phyloP scores from a whole-genome alignment of 2,797 vertebrate genomes.

The Lateolabrax maculatus region DNA sequence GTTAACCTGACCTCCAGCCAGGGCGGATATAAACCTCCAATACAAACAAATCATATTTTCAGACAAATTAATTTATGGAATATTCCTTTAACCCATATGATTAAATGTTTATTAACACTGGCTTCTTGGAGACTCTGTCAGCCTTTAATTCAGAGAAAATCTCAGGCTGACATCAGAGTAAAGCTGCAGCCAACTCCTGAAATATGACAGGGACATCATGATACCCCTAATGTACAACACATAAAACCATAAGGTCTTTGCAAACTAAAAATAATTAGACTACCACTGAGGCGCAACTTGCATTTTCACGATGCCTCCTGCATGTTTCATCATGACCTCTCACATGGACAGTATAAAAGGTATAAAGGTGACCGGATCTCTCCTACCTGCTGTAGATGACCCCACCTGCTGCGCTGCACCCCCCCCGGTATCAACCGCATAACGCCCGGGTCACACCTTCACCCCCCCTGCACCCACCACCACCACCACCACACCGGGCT shows the following conservation, averaged over 20 bases:
- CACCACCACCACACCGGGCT: constrained; percentile 71
- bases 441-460: neutral
- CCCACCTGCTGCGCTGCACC: constrained; percentile 62
- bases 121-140: neutral
- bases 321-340: neutral
- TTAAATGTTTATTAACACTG: neutral
- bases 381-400: constrained; percentile 3
- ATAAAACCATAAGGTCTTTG: neutral
- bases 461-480: neutral
- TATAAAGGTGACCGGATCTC: neutral
- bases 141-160: neutral
- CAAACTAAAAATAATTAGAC: constrained; percentile 5
- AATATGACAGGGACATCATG: neutral
- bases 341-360: neutral
- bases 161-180: neutral
- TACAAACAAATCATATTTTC: neutral
- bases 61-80: neutral
- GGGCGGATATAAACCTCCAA: constrained; percentile 1
- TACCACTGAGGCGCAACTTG: neutral
- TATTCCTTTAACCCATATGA: neutral
- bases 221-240: neutral
- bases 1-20: constrained; percentile 42
- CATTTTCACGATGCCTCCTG: neutral
- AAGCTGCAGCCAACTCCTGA: neutral
- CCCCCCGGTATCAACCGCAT: neutral